Base-by-base conservation (phyloP, 1,140 invertebrate genomes). In the Aradophagus sp. region DNA sequence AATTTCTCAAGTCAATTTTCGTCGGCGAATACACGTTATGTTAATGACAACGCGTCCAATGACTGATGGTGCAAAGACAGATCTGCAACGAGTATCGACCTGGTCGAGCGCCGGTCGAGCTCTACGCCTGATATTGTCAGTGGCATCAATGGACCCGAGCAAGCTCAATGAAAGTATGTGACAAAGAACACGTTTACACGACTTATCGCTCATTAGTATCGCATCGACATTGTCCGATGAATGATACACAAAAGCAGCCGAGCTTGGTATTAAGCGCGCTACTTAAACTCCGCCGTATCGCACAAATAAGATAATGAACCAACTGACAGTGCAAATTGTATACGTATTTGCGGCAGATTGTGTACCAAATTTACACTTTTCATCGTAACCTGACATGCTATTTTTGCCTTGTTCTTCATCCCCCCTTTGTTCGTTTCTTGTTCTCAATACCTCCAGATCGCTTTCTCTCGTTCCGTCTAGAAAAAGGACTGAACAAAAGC, bases 141-240 rank as follows among this genome's bases (percentile, higher is more conserved):
- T 50, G 23, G 16, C 66, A 52, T 62, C 61, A 66, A 62, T 73
- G 53, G 31, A 11, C 15, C 31, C 12, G n/a, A n/a, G 4, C 20
- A 15, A 11, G 45, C 38, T 63, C 39, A 63, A 58, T 73, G 70
- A 50, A 62, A 41, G 38, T 59, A 62, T 41, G 47, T 62, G 65
- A 63, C 58, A 67, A 63, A 53, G 65, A 62, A 42, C 47, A 61
- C 68, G 61, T 66, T 67, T 59, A 34, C 69, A 20, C 62, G 53
- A 68, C 58, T 59, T 68, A 73, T 68, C 70, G 32, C 48, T 73
- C 65, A 73, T 73, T 73, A 68, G 63, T 52, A 74, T 74, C 65
- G 47, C 48, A 44, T 62, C 59, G 41, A 63, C 63, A 56, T 68
- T 52, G 39, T 52, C 20, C 68, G 73, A 68, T 56, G 42, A 48